Base-by-base conservation (phyloP, 2,797 vertebrate genomes). In the Salarias fasciatus region DNA sequence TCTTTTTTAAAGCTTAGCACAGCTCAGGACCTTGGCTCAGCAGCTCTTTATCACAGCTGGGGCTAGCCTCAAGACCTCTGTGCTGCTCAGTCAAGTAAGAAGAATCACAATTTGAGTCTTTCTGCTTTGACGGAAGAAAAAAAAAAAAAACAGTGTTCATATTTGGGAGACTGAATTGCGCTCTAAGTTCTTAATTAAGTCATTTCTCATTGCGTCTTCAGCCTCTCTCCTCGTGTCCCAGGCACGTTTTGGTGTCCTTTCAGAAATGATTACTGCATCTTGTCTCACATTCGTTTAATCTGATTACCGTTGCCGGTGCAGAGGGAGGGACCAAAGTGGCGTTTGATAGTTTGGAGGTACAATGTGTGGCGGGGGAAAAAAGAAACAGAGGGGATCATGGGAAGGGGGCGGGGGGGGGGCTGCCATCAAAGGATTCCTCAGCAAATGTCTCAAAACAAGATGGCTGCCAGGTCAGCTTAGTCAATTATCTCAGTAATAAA, bases 401-500 rank as follows among this genome's bases (percentile, higher is more conserved):
- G 72, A 71, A 56, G 40, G 61, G 38, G 31, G 9, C 10, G 37
- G 29, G 13, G 11, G 45, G 66, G 63, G 59, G 57, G 37, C 59
- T 40, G 38, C 64, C 72, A 72, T 86, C 82, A 82, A 87, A 84
- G 79, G 77, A 82, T 80, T 87, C 77, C 74, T 75, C 53, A 84
- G 80, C 80, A 82, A 86, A 85, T 83, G 85, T 79, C 75, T 81
- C 69, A 24, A 75, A 83, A 88, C 84, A 89, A 87, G 83, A 87
- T 89, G 84, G 83, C 79, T 79, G 67, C 75, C 80, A 79, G 79
- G 80, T 82, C 74, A 73, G 61, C 75, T 78, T 69, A 63, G 80
- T 77, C 70, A 83, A 54, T 84, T 71, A 81, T 56, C 47, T 67
- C 63, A 24, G 70, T 64, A 77, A 80, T 56, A 72, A 69, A 55